These are phyloP conservation scores for Dasysyrphus albostriatus DNA, from an alignment of 2,888 invertebrate species.

Conservation along the genomic window DNA sequence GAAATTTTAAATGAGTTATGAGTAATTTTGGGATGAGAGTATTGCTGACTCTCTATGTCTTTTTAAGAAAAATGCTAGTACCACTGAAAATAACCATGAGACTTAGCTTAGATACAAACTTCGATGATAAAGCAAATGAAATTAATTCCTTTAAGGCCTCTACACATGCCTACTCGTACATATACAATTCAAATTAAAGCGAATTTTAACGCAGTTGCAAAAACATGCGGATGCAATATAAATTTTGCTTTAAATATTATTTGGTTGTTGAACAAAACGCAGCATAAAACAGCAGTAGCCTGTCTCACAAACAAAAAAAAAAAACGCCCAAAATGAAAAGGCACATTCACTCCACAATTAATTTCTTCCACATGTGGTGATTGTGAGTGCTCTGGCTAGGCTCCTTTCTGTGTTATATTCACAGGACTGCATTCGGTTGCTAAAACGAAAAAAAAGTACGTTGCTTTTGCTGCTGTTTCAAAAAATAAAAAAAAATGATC, in stretches of 20 bases:
- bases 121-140: too few relatives aligned
- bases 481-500: slow-evolving; percentile 29
- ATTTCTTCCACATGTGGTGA: slow-evolving; percentile 74
- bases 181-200: not conserved
- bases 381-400: slow-evolving; percentile 57
- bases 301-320: slow-evolving; percentile 1
- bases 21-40: too few relatives aligned
- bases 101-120: too few relatives aligned
- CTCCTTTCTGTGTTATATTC: slow-evolving; percentile 43
- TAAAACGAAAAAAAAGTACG: slow-evolving; percentile 19
- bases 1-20: too few relatives aligned
- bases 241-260: slow-evolving; percentile 8
- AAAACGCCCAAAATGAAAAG: slow-evolving; percentile 59
- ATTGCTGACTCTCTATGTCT: too few relatives aligned
- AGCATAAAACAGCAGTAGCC: slow-evolving; percentile 1
- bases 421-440: slow-evolving; percentile 60
- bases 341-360: slow-evolving; percentile 73
- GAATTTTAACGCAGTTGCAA: not conserved
- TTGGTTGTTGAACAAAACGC: slow-evolving; percentile 50
- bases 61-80: too few relatives aligned
- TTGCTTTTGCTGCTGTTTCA: slow-evolving; percentile 20
- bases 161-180: too few relatives aligned
- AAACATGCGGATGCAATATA: not conserved
- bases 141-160: too few relatives aligned
- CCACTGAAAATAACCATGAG: too few relatives aligned